These are phyloP conservation scores for Paragorgia papillata DNA, from an alignment of 92 coral and sea anemone genomes.

Conservation along the genomic window DNA sequence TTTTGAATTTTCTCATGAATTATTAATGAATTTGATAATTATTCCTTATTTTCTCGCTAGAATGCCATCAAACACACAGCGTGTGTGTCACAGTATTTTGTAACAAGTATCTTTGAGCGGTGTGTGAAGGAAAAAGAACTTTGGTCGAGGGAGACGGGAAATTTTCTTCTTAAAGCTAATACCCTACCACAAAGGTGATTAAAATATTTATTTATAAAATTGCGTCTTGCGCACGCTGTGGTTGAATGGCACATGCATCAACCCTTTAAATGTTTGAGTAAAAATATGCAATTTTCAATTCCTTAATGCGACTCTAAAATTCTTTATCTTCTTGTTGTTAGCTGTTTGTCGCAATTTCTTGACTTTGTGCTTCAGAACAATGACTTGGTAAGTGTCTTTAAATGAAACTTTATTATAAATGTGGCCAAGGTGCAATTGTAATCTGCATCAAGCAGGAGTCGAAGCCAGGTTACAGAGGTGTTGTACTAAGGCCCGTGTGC, in stretches of 20 bases:
- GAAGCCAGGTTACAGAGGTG: too few species aligned
- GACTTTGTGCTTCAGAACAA: conserved; percentile 56
- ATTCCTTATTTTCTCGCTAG: background rate
- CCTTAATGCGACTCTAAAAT: too few species aligned
- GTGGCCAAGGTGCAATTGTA: too few species aligned
- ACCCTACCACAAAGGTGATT: conserved; percentile 87
- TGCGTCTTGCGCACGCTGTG: too few species aligned
- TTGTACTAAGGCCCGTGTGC: too few species aligned
- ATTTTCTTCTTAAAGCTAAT: conserved; percentile 64
- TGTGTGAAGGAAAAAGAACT: conserved; percentile 74
- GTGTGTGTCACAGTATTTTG: conserved; percentile 82
- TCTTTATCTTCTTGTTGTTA: background rate
- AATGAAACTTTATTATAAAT: background rate
- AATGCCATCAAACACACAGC: conserved; percentile 33
- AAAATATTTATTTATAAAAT: too few species aligned
- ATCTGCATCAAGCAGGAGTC: too few species aligned
- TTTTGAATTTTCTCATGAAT: too few species aligned
- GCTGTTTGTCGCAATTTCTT: conserved; percentile 2
- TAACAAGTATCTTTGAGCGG: conserved; percentile 67
- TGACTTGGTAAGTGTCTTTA: conserved; percentile 70
- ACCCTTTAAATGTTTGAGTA: too few species aligned
- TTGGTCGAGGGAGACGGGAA: conserved; percentile 78
- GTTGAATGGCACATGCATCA: too few species aligned
- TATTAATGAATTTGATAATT: too few species aligned
- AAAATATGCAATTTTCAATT: background rate